Conservation (phyloP, 1,140 invertebrate genomes). For the Epicauta chinensis region DNA sequence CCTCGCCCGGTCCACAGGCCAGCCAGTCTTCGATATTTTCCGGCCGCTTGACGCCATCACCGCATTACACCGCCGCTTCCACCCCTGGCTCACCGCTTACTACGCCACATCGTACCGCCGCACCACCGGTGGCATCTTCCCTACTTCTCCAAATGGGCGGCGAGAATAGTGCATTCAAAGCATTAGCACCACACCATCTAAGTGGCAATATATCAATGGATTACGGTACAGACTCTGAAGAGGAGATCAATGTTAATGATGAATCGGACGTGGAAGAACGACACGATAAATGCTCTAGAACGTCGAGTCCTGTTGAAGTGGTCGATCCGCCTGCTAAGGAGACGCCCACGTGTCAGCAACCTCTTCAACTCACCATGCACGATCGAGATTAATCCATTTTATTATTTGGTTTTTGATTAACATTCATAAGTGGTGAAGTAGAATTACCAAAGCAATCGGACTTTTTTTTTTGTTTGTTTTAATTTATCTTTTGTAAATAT, state of each 20-base stretch:
- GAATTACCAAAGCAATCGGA: slow-evolving; percentile 22
- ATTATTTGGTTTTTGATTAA: slow-evolving; percentile 5
- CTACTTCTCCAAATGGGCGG: slow-evolving; percentile 61
- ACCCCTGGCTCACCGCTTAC: slow-evolving; percentile 42
- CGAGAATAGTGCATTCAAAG: slow-evolving; percentile 79
- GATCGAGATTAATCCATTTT: slow-evolving; percentile 37
- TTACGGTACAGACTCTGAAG: slow-evolving; percentile 55
- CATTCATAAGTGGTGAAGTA: slow-evolving; percentile 14
- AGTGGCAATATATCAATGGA: slow-evolving; percentile 41
- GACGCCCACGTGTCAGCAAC: slow-evolving; percentile 30
- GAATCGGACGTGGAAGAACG: slow-evolving; percentile 47
- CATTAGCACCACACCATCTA: slow-evolving; percentile 50
- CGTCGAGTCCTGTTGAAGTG: slow-evolving; percentile 39
- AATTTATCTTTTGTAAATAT: slow-evolving; percentile 4
- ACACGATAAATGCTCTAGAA: slow-evolving; percentile 25
- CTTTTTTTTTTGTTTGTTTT: slow-evolving; percentile 11
- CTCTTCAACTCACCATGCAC: slow-evolving; percentile 40
- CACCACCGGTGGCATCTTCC: slow-evolving; percentile 23
- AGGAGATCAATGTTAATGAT: slow-evolving; percentile 67
- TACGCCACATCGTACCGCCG: slow-evolving; percentile 31
- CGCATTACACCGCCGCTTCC: slow-evolving; percentile 40
- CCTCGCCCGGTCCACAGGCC: slow-evolving; percentile 46
- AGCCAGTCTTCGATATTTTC: slow-evolving; percentile 45
- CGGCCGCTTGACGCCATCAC: slow-evolving; percentile 38
- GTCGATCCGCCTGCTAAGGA: slow-evolving; percentile 33